Evolutionary conservation across 2,113 vertebrate species (phyloP), one percentile per base, ranked within the genome.

Genomic region (Bubalus kerabau): DNA sequence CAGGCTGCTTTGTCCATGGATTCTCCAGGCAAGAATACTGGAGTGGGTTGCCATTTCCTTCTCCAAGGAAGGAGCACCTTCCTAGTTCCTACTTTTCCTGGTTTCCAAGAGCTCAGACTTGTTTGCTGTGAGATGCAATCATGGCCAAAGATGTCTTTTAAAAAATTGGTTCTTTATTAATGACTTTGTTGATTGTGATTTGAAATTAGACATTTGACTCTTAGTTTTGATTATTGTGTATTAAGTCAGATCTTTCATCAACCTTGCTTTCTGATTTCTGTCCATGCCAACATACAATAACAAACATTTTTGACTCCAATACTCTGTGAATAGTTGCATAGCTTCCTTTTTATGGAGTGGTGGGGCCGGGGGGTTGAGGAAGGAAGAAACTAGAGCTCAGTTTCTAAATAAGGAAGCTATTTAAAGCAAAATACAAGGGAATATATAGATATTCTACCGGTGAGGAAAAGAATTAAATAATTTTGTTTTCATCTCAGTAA

Each of bases 391-490:
- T 82, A 76, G 78, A 82, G 15, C 89, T 93, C 74, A 43, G 23
- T 57, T 94, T 97, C 67, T 87, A 94, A 93, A 87, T 32, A 17
- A 82, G 64, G 28, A 96, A 96, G 46, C 3, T 95, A 78, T 78
- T 93, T 83, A 67, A 94, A 96, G 19, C 48, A 56, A 90, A 84
- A 76, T 30, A 21, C n/a, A 32, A 59, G 21, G 21, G 46, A 80
- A 87, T 54, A 93, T 95, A 54, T 21, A 94, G 67, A 46, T 90
- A 78, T 23, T 17, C 40, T 23, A 40, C 54, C 17, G 57, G 28
- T 67, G 5, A 13, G 10, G 7, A 85, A 95, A 92, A 86, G 6
- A 95, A 91, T 78, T 50, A 91, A 97, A 91, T 78, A 36, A 57
- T 74, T 94, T 50, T 91, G 9, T 24, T 89, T 96, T 97, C 50